phyloP scores from a whole-genome alignment of 2,888 invertebrate genomes.

The Nemapogon koenigi region DNA sequence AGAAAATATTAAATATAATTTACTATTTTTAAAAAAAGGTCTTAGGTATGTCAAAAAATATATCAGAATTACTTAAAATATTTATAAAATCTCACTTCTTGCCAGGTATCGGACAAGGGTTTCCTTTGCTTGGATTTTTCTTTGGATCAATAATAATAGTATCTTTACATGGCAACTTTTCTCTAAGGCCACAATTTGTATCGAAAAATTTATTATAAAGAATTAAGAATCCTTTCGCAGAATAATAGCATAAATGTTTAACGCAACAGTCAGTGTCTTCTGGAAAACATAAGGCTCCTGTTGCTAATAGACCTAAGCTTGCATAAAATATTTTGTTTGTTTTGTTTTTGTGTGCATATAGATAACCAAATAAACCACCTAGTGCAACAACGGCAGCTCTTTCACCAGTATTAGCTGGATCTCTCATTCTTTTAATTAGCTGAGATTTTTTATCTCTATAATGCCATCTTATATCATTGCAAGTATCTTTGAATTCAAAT shows the following conservation, averaged over 20 bases:
- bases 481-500: constrained; percentile 15
- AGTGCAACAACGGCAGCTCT: constrained; percentile 24
- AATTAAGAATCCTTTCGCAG: constrained; percentile 19
- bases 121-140: no score
- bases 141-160: no score
- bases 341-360: constrained; percentile 19
- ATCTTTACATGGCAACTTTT: constrained; percentile 27
- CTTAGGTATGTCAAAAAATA: no score
- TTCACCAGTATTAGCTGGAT: constrained; percentile 22
- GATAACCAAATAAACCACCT: constrained; percentile 24
- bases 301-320: constrained; percentile 23
- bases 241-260: constrained; percentile 20
- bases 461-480: constrained; percentile 12
- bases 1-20: no score
- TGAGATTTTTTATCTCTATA: constrained; percentile 19
- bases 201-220: constrained; percentile 25
- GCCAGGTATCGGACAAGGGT: no score
- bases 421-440: constrained; percentile 27
- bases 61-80: no score
- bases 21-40: no score
- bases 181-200: constrained; percentile 21
- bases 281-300: constrained; percentile 35
- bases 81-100: no score
- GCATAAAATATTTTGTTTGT: constrained; percentile 24
- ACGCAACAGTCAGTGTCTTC: constrained; percentile 35